These are phyloP conservation scores for Artemia sinica DNA, from an alignment of 2,888 invertebrate genomes.

Conservation along the genomic window DNA sequence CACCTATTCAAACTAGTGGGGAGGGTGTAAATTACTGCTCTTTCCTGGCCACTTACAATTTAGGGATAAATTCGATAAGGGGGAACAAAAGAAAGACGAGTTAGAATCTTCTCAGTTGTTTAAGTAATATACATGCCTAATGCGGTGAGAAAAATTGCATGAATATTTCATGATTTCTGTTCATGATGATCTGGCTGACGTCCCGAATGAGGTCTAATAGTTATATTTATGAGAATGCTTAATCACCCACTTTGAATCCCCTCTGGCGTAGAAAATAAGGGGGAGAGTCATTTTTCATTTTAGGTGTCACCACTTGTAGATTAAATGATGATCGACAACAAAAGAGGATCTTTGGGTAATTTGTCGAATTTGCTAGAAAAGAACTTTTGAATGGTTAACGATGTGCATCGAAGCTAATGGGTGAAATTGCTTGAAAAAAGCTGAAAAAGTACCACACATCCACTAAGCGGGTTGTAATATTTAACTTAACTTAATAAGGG, in stretches of 20 bases:
- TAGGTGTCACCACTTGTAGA: constrained; percentile 1
- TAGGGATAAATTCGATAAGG: not conserved
- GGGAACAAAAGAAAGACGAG: constrained; percentile 5
- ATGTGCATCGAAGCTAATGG: no score
- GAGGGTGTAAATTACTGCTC: no score
- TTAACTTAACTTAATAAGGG: no score
- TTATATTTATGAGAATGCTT: constrained; percentile 10
- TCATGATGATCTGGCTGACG: not conserved
- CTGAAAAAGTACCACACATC: no score
- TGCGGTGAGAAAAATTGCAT: constrained; percentile 13
- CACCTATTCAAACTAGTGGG: no score
- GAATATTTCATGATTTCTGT: constrained; percentile 13
- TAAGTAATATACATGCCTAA: constrained; percentile 12
- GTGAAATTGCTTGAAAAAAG: no score
- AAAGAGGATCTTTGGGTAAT: no score
- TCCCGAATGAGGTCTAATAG: constrained; percentile 11
- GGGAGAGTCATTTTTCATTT: constrained; percentile 11
- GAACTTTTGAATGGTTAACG: no score
- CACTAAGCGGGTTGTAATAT: no score
- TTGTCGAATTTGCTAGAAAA: no score
- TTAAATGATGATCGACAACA: not conserved
- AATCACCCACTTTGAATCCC: constrained; percentile 13
- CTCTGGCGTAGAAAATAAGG: not conserved
- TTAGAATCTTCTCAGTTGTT: constrained; percentile 2
- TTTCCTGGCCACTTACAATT: not conserved